Conservation (phyloP, 2,113 vertebrate species). For the Nerophis lumbriciformis region DNA sequence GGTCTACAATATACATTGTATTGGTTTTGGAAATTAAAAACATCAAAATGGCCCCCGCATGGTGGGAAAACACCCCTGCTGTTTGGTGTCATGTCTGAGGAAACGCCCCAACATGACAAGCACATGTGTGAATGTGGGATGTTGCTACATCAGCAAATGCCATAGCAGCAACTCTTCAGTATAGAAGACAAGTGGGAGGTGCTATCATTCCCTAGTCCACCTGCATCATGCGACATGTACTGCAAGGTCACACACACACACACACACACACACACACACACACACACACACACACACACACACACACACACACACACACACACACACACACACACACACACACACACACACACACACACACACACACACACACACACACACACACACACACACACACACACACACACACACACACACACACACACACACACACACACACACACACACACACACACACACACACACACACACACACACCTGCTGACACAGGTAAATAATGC, state of each 20-base stretch:
- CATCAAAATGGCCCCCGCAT: no score
- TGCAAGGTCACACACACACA: constrained; percentile 18
- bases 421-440: constrained; percentile 31
- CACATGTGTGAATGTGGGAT: constrained; percentile 14
- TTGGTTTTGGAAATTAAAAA: no score
- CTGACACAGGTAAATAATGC: constrained; percentile 61
- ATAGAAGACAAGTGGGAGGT: background rate
- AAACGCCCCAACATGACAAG: no score
- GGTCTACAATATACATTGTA: no score
- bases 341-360: constrained; percentile 62
- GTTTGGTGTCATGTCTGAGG: no score
- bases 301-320: constrained; percentile 61
- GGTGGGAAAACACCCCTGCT: no score
- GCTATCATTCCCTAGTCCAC: constrained; percentile 41
- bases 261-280: constrained; percentile 61
- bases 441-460: constrained; percentile 50
- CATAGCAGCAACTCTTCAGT: constrained; percentile 25
- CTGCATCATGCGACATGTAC: constrained; percentile 34
- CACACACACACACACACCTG: constrained; percentile 58
- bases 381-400: constrained; percentile 63
- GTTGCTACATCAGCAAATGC: constrained; percentile 57
- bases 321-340: constrained; percentile 54
- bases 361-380: constrained; percentile 61
- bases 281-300: constrained; percentile 64
- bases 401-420: constrained; percentile 34